These are phyloP conservation scores for Odontocerum albicorne DNA, from an alignment of 2,888 invertebrate genomes.

Conservation along the genomic window DNA sequence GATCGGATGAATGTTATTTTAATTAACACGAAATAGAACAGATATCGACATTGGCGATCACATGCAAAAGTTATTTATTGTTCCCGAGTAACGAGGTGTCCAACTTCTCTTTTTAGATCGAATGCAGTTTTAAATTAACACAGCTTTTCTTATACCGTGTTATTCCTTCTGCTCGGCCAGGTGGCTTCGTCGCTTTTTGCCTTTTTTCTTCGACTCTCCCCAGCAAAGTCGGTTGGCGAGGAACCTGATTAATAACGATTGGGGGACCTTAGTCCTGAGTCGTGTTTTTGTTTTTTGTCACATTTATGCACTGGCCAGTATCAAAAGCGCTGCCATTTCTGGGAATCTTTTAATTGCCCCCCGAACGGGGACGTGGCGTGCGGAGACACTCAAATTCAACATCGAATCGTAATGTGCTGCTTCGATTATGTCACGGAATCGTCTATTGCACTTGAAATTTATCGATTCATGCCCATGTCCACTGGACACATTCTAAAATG, in stretches of 20 bases:
- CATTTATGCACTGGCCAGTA: slow-evolving; percentile 19
- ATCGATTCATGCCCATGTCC: too few relatives aligned
- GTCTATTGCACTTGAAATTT: neutral
- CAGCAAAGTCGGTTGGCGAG: neutral
- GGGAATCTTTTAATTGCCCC: slow-evolving; percentile 34
- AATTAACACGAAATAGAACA: neutral
- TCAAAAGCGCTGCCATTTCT: slow-evolving; percentile 19
- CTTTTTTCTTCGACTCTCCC: slow-evolving; percentile 1
- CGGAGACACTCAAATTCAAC: neutral
- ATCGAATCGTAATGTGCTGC: neutral
- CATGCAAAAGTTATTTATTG: slow-evolving; percentile 3
- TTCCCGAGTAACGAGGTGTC: neutral
- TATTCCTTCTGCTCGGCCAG: slow-evolving; percentile 6
- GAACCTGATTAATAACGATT: slow-evolving; percentile 5
- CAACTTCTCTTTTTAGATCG: neutral
- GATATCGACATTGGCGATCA: neutral
- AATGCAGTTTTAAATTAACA: slow-evolving; percentile 9
- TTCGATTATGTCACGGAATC: neutral
- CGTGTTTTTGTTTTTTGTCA: slow-evolving; percentile 20
- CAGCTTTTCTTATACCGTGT: slow-evolving; percentile 7
- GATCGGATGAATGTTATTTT: too few relatives aligned
- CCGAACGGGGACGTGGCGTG: slow-evolving; percentile 24
- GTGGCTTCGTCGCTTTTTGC: slow-evolving; percentile 11
- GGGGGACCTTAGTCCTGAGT: slow-evolving; percentile 6
- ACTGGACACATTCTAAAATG: too few relatives aligned